Evolutionary conservation across 2,888 invertebrate species (phyloP), one percentile per base, ranked within the genome.

Genomic region (Drosophila conformis): DNA sequence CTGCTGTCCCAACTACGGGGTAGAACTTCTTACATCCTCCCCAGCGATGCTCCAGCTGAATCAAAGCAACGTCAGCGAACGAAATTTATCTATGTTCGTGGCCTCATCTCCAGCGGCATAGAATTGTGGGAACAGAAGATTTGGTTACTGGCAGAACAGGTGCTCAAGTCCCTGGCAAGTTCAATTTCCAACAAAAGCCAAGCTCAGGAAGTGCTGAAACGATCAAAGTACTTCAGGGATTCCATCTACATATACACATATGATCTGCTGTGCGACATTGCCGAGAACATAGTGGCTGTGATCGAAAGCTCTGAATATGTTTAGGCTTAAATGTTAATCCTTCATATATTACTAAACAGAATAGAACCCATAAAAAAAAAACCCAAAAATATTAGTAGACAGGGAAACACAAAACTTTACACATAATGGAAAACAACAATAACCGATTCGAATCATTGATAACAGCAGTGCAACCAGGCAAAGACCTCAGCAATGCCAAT

Each of bases 251-350:
- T 90, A 18, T 81, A 81, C 15, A 87, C 90, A 1, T 89, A 91
- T 27, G 63, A 77, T 8, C 66, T 82, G 6, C 35, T 91, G 18
- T 87, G 91, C n/a, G 76, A 83, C 51, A 67, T 87, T 21, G 63
- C 69, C 6, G 92, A 91, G 63, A 86, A 90, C 35, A 82, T 91
- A 61, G 91, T 84, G 0, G 89, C 90, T 7, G 78, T 90, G 15
- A 91, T 91, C 38, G 91, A 91, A 48, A 82, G 90, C 54, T 82
- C 85, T 6, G 60, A 65, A 52, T 46, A 66, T 40, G 69, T 65
- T 8, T 83, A 82, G 64, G 54, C 21, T 25, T 29, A 51, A 29
- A 59, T 18, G 38, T 29, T 46, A 48, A n/a, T 13, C 11, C 4
- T 13, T 18, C 3, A 69, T 4, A 52, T 11, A 2, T 10, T 38